These are phyloP conservation scores for Sebastes reedi DNA, from an alignment of 2,797 vertebrate genomes.

Conservation along the genomic window DNA sequence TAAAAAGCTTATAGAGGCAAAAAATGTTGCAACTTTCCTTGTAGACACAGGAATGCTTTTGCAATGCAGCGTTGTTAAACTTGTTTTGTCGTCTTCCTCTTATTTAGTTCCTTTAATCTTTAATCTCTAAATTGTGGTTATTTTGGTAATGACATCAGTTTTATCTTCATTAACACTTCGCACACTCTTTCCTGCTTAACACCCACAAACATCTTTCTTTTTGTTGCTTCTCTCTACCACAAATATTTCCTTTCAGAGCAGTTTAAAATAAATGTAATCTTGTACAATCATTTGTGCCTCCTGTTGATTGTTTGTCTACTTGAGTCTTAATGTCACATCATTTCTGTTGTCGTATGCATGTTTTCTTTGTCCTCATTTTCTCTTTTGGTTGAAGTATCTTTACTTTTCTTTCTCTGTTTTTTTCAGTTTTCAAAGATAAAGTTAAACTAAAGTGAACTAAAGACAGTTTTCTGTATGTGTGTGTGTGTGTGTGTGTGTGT, in stretches of 20 bases:
- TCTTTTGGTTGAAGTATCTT: not conserved
- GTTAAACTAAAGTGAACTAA: not conserved
- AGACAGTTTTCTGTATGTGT: not conserved
- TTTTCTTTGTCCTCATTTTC: not conserved
- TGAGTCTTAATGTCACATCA: too few relatives aligned
- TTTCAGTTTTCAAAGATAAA: not conserved
- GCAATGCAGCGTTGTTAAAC: not conserved
- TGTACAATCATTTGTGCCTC: not conserved
- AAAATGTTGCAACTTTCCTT: too few relatives aligned
- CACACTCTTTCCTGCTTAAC: not conserved
- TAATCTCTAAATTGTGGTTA: not conserved
- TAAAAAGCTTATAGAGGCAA: too few relatives aligned
- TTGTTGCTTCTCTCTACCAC: not conserved
- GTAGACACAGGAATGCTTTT: too few relatives aligned
- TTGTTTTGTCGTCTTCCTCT: not conserved
- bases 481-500: slow-evolving; percentile 33
- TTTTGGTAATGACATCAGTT: not conserved
- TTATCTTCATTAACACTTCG: not conserved
- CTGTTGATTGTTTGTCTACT: too few relatives aligned
- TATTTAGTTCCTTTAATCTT: too few relatives aligned
- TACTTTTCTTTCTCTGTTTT: not conserved
- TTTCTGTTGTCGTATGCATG: not conserved
- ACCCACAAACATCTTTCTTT: not conserved
- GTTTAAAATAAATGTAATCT: not conserved
- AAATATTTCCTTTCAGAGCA: not conserved